These are phyloP conservation scores for Pristis pectinata DNA, from an alignment of 2,797 vertebrate species.

Conservation along the genomic window DNA sequence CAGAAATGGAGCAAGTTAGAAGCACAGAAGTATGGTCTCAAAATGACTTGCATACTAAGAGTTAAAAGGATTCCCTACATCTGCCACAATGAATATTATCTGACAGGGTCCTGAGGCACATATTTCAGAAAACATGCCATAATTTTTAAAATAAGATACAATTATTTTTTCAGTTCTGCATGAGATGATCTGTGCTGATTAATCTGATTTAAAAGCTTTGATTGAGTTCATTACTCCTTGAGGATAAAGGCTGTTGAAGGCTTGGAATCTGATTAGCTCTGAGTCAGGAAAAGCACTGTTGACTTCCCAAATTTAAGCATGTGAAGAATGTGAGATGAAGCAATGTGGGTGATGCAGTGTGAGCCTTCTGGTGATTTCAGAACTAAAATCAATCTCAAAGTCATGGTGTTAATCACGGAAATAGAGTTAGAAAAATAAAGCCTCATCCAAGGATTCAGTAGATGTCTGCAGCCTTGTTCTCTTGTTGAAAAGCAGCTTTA, in stretches of 20 bases:
- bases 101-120: background rate
- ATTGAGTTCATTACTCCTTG: background rate
- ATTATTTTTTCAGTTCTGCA: background rate
- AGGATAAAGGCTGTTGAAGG: background rate
- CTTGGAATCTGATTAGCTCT: background rate
- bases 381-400: background rate
- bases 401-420: background rate
- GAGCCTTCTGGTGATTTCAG: background rate
- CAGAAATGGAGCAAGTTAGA: background rate
- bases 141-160: background rate
- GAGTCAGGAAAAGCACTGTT: background rate
- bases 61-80: background rate
- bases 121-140: background rate
- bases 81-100: background rate
- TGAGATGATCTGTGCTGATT: background rate
- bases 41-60: background rate
- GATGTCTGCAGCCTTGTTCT: background rate
- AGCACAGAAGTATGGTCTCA: background rate
- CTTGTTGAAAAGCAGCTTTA: background rate
- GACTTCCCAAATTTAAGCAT: background rate
- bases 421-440: background rate
- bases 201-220: background rate
- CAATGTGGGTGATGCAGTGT: background rate
- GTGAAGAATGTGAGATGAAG: background rate
- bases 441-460: background rate